Evolutionary conservation across 2,113 vertebrate genomes (phyloP).

Genomic region (Nycticebus coucang): DNA sequence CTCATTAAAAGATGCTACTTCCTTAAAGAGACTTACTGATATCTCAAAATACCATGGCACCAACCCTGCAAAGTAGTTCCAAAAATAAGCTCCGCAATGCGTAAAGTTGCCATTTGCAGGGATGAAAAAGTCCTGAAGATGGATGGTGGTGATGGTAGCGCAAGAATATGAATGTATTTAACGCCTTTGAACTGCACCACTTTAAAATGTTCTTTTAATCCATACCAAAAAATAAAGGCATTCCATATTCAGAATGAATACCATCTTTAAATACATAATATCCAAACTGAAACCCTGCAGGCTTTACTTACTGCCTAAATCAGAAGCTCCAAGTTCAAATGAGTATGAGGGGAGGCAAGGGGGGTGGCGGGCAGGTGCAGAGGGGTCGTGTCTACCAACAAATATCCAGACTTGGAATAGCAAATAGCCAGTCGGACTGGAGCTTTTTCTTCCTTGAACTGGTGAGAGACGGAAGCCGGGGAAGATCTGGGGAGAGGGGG

Average conservation of each 20-base stretch:
- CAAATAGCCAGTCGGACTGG: background rate
- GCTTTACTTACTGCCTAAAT: background rate
- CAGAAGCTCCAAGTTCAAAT: background rate
- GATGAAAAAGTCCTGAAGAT: background rate
- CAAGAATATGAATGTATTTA: background rate
- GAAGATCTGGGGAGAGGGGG: background rate
- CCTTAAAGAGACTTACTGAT: background rate
- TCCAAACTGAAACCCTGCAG: background rate
- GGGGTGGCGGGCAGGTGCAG: background rate
- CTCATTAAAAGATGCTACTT: background rate
- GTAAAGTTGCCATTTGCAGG: background rate
- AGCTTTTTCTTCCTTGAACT: background rate
- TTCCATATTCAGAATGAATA: background rate
- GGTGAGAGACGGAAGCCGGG: background rate
- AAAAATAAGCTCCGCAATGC: background rate
- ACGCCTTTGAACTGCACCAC: background rate
- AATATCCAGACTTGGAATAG: background rate
- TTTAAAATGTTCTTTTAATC: background rate
- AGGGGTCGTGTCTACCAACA: background rate
- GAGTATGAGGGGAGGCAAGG: accelerated
- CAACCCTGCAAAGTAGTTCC: background rate
- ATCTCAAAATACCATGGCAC: background rate
- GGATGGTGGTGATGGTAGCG: background rate
- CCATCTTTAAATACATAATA: background rate
- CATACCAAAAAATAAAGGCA: background rate